Evolutionary conservation across 2,888 invertebrate genomes (phyloP), one percentile per base, ranked within the genome.

Genomic region (Phania funesta): DNA sequence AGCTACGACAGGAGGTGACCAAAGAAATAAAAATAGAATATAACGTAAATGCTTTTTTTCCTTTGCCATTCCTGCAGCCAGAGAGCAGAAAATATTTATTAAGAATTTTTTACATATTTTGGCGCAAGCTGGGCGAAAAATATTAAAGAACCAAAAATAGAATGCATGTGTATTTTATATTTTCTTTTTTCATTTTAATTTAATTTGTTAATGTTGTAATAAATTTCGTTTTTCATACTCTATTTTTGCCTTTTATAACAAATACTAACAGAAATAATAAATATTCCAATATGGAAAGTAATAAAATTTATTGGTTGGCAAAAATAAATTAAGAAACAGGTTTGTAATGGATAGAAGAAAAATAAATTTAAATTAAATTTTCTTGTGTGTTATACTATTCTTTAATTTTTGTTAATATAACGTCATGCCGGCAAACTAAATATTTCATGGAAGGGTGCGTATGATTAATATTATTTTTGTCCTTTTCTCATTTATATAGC

Each of bases 131-230:
- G 52, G 38, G 48, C 32, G 0, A 41, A 44, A 60, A 60, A 58
- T 54, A 54, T 64, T 64, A 32, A 44, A 74, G 38, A 56, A 20
- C 22, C n/a, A n/a, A n/a, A n/a, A 54, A 73, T 46, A 44, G 44
- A 74, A 54, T 52, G 41, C 38, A 24, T 58, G 22, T 58, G 5
- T 52, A 20, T 46, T 44, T 24, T 29, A 4, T 64, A 20, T 44
- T 41, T 50, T 58, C 41, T 41, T 67, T 26, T 48, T 67, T 48
- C 46, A 22, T 56, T 60, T 67, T 76, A 76, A 76, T 76, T 76
- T 76, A 76, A 76, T 76, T 76, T 76, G 75, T 76, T 67, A 76
- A 76, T 68, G 75, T 76, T 67, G 67, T 60, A 76, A 76, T 76
- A 76, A 76, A 68, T 76, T 50, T 67, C 22, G 41, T 52, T 44